phyloP scores from a whole-genome alignment of 2,797 vertebrate species.

The Poecilia velifera region DNA sequence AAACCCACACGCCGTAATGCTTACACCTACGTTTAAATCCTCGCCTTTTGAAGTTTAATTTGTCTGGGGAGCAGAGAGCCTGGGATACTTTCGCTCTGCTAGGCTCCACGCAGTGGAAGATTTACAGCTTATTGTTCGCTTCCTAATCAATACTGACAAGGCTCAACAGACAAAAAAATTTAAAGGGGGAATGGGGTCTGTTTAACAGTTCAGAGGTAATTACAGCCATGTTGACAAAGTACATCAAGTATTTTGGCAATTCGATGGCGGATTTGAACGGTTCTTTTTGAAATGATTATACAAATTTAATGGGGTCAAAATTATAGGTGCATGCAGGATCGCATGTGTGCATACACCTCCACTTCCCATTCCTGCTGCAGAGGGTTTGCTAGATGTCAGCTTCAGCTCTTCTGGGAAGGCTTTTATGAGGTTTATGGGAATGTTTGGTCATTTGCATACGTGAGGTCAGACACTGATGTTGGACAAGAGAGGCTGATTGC shows the following conservation, averaged over 20 bases:
- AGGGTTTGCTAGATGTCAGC: not conserved
- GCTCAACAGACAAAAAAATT: not conserved
- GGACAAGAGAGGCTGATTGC: not conserved
- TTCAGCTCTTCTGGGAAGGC: not conserved
- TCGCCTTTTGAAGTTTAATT: slow-evolving; percentile 55
- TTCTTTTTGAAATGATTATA: not conserved
- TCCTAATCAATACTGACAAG: slow-evolving; percentile 15
- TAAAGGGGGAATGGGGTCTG: not conserved
- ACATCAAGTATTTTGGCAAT: not conserved
- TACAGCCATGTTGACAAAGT: not conserved
- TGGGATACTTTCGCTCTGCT: slow-evolving; percentile 55
- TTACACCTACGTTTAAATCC: slow-evolving; percentile 53
- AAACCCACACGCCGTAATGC: slow-evolving; percentile 53
- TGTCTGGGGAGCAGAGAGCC: slow-evolving; percentile 53
- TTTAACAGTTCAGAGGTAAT: slow-evolving; percentile 1
- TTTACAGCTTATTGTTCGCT: slow-evolving; percentile 6
- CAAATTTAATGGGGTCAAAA: not conserved
- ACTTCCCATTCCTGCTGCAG: not conserved
- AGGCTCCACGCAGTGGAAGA: slow-evolving; percentile 43
- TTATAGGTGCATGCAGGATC: not conserved
- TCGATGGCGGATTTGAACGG: not conserved
- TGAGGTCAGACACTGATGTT: not conserved
- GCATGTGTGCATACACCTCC: not conserved
- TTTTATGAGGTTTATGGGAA: not conserved
- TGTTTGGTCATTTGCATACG: not conserved